Evolutionary conservation across 2,797 vertebrate genomes (phyloP).

Genomic region (Oreonectes daqikongensis): DNA sequence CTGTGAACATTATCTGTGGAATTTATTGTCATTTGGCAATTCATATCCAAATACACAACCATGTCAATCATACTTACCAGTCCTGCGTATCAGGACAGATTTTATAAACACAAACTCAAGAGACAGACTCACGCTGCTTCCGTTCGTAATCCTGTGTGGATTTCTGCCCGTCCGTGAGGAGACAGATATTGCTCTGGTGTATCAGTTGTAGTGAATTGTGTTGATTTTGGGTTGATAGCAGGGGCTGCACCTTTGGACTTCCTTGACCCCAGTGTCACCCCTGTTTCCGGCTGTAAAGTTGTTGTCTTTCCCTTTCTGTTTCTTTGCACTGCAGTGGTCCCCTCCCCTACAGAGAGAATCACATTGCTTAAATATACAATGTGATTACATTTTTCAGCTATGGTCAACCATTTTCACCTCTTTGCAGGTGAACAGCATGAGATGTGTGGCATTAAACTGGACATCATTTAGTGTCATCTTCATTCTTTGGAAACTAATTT

Average conservation of each 20-base stretch:
- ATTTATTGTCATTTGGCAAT: constrained; percentile 13
- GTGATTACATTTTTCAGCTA: too few species aligned
- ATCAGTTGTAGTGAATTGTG: constrained; percentile 17
- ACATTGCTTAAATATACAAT: constrained; percentile 21
- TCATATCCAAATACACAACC: constrained; percentile 30
- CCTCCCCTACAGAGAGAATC: constrained; percentile 40
- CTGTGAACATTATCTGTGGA: neutral
- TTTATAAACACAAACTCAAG: constrained; percentile 25
- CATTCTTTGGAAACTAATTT: neutral
- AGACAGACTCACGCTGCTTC: constrained; percentile 48
- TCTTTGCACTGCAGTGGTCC: constrained; percentile 12
- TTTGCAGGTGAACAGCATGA: neutral
- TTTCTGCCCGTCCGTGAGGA: constrained; percentile 26
- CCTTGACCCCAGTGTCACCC: constrained; percentile 43
- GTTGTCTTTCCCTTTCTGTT: constrained; percentile 35
- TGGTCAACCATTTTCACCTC: neutral
- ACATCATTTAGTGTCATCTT: neutral
- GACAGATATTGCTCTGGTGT: constrained; percentile 10
- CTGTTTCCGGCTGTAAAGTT: constrained; percentile 35
- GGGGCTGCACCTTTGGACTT: constrained; percentile 39
- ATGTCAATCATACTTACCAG: constrained; percentile 6
- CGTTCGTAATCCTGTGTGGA: constrained; percentile 27
- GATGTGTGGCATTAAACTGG: neutral
- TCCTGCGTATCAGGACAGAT: neutral
- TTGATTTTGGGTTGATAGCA: constrained; percentile 41